Conservation (phyloP, 1,140 invertebrate species). For the Vollenhovia emeryi region DNA sequence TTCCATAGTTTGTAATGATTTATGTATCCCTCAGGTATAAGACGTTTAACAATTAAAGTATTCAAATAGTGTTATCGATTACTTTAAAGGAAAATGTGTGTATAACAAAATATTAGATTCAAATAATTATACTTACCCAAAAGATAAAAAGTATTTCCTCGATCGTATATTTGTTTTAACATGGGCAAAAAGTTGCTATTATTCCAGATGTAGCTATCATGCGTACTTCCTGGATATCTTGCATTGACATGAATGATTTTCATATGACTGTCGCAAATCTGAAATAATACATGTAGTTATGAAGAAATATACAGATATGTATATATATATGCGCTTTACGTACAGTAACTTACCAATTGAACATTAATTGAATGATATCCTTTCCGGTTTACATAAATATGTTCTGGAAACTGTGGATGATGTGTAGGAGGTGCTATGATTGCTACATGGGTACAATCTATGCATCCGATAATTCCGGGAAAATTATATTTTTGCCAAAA, state of each 20-base stretch:
- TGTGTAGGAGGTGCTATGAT: not conserved
- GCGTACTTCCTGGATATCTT: conserved; percentile 4
- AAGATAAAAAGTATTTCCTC: conserved; percentile 7
- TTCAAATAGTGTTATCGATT: too few species aligned
- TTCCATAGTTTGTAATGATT: too few species aligned
- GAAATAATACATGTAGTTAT: not conserved
- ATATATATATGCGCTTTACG: too few species aligned
- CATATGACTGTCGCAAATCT: conserved; percentile 1
- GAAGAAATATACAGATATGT: too few species aligned
- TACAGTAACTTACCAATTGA: not conserved
- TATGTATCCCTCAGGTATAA: too few species aligned
- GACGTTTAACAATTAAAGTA: too few species aligned
- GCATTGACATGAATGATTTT: conserved; percentile 12
- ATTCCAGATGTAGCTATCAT: not conserved
- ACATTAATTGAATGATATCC: conserved; percentile 6
- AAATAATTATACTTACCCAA: not conserved
- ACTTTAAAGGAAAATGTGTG: too few species aligned
- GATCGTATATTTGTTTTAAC: not conserved
- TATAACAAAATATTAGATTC: not conserved
- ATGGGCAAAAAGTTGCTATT: conserved; percentile 2
- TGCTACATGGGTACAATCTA: conserved; percentile 9
- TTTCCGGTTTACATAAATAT: not conserved
- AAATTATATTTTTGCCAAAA: not conserved
- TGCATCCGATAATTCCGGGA: not conserved
- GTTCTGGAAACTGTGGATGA: not conserved